A percentile compares a stretch with the other conserved stretches of the same genome.
phyloP scores from a whole-genome alignment of 1,140 invertebrate species.

The Bombus haemorrhoidalis region DNA sequence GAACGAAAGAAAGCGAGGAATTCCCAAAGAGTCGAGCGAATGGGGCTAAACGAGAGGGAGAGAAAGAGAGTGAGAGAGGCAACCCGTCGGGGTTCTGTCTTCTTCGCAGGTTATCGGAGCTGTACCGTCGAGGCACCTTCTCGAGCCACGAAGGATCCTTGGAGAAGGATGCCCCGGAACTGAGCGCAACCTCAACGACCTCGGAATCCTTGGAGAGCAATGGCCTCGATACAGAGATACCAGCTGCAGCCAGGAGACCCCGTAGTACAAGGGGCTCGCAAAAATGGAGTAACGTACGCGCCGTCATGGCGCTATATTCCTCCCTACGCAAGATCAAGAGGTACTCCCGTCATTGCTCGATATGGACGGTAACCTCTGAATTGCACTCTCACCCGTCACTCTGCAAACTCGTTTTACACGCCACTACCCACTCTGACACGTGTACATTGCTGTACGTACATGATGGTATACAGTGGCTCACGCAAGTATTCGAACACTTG shows the following conservation, averaged over 20 bases:
- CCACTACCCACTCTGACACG: background rate
- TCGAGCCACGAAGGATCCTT: conserved; percentile 58
- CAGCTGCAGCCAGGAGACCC: conserved; percentile 68
- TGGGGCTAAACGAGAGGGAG: conserved; percentile 29
- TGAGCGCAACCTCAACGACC: conserved; percentile 66
- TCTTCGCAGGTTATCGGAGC: conserved; percentile 77
- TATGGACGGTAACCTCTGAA: conserved; percentile 66
- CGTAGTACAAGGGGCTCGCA: conserved; percentile 86
- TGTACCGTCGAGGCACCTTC: conserved; percentile 64
- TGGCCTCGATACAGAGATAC: conserved; percentile 68
- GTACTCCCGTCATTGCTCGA: conserved; percentile 81
- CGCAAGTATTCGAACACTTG: background rate
- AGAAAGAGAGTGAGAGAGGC: conserved; percentile 61
- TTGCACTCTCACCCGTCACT: conserved; percentile 45
- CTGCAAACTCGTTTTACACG: conserved; percentile 1
- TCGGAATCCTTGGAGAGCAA: conserved; percentile 78
- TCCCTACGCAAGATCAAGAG: conserved; percentile 94
- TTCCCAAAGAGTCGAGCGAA: conserved; percentile 45
- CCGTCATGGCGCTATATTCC: conserved; percentile 93
- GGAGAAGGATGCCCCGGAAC: conserved; percentile 46
- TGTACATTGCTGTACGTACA: background rate
- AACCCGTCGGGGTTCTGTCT: conserved; percentile 68
- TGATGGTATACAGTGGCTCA: background rate
- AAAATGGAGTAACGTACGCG: conserved; percentile 92
- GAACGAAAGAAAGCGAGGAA: conserved; percentile 41